A percentile compares a stretch with the other conserved stretches of the same genome.
These are phyloP conservation scores for Leptobrachium leishanense DNA, from an alignment of 2,113 vertebrate genomes.

Conservation along the genomic window DNA sequence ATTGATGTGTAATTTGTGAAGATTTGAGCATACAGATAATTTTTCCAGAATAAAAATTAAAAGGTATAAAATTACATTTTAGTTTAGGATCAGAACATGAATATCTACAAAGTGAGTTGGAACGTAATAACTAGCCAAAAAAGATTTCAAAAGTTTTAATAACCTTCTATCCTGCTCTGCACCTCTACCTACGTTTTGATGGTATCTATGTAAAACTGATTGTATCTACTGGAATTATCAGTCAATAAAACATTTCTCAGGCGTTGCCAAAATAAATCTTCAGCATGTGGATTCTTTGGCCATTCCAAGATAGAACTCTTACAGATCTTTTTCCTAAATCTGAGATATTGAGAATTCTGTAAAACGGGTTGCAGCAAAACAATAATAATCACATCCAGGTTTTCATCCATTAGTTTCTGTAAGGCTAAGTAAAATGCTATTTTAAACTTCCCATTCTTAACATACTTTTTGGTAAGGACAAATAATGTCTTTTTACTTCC, in stretches of 20 bases:
- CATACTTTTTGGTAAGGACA: constrained; percentile 66
- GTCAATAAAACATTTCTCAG: constrained; percentile 65
- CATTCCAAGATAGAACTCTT: constrained; percentile 76
- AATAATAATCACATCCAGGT: constrained; percentile 74
- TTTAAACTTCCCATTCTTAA: constrained; percentile 73
- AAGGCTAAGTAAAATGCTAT: constrained; percentile 75
- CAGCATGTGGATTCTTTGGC: constrained; percentile 72
- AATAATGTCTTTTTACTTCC: constrained; percentile 76
- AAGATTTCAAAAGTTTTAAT: neutral
- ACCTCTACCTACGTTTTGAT: constrained; percentile 22
- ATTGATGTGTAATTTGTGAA: too few relatives aligned
- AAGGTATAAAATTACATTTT: too few relatives aligned
- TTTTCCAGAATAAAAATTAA: too few relatives aligned
- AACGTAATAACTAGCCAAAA: too few relatives aligned
- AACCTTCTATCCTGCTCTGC: too few relatives aligned
- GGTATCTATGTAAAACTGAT: constrained; percentile 52
- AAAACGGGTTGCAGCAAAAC: constrained; percentile 79
- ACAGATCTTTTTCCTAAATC: constrained; percentile 72
- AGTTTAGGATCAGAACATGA: too few relatives aligned
- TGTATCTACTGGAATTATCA: constrained; percentile 60
- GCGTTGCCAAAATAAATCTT: constrained; percentile 77
- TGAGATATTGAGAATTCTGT: constrained; percentile 77
- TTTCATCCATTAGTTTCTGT: constrained; percentile 77
- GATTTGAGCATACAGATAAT: too few relatives aligned
- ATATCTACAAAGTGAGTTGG: too few relatives aligned